Evolutionary conservation across 2,797 vertebrate species (phyloP), one percentile per base, ranked within the genome.

Genomic region (Propithecus perrieri): DNA sequence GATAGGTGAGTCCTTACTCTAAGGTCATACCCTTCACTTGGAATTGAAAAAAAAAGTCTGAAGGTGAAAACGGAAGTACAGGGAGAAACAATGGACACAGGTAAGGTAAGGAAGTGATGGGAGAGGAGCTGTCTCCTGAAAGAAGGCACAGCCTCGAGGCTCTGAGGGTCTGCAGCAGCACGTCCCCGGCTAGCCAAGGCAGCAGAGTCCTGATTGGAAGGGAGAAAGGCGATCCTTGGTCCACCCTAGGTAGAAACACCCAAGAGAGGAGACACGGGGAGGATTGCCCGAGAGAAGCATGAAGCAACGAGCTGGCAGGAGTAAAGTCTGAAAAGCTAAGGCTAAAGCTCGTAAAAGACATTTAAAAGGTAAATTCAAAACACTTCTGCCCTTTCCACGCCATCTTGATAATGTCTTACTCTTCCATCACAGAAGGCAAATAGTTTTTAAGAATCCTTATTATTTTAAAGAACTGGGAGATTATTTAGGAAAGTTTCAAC

Each of bases 91-190:
- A 53, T 2, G 7, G 35, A 91, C 48, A 50, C 35, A 79, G 33
- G 65, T 24, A 17, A 22, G 35, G 15, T 14, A 26, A 89, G 38
- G 30, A 38, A 61, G 55, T 3, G 38, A 26, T 15, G 48, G 69
- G 74, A 18, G 4, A 46, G 75, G 67, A 89, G 63, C 67, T 38
- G 26, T 63, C 75, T 89, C 69, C 87, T 46, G n/a, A 71, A 67
- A 74, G 80, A 95, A 95, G 89, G 90, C 63, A 83, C 59, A 84
- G 93, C 50, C 69, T 90, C 38, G 65, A 61, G 72, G 79, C 41
- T n/a, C 75, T n/a, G 55, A 38, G 85, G 53, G 15, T 12, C 55
- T 65, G 35, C 24, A 83, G 83, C 65, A 95, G 72, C 61, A 2
- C 5, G 55, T 24, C 41, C n/a, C 67, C 90, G 53, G 83, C 75